Evolutionary conservation across 1,140 invertebrate genomes (phyloP).

Genomic region (Chrysopa pallens): DNA sequence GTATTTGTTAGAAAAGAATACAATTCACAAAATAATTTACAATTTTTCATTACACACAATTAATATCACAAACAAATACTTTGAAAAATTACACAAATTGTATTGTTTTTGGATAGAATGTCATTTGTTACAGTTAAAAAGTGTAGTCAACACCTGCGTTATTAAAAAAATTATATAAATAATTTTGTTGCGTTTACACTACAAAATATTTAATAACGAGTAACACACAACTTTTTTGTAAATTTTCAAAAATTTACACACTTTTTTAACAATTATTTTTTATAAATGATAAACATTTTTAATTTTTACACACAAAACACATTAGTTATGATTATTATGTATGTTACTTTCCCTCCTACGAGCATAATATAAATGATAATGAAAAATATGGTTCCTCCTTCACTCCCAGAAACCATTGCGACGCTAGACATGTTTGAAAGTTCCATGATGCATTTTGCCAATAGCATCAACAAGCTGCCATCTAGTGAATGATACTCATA

Average conservation of each 20-base stretch:
- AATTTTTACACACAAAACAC: too few species aligned
- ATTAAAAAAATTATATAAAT: conserved; percentile 3
- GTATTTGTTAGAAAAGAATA: conserved; percentile 14
- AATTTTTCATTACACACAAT: conserved; percentile 22
- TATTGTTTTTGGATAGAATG: conserved; percentile 9
- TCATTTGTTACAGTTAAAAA: conserved; percentile 10
- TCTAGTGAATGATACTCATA: not conserved
- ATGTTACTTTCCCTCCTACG: conserved; percentile 9
- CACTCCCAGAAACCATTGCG: conserved; percentile 21
- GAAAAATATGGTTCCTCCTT: conserved; percentile 23
- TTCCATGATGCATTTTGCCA: not conserved
- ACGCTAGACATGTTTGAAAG: conserved; percentile 5
- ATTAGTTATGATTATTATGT: too few species aligned
- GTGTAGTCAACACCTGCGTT: conserved; percentile 21
- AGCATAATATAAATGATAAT: conserved; percentile 13
- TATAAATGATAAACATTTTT: too few species aligned
- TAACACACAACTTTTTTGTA: too few species aligned
- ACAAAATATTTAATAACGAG: not conserved
- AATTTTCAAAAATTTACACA: too few species aligned
- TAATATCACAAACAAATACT: conserved; percentile 5
- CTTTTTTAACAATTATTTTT: too few species aligned
- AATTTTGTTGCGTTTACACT: conserved; percentile 1
- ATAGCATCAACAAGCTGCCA: not conserved
- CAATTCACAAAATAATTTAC: conserved; percentile 7
- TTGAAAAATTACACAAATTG: conserved; percentile 11